A percentile compares a stretch with the other conserved stretches of the same genome.
Evolutionary conservation across 2,797 vertebrate genomes (phyloP).

Genomic region (Pseudochirops corinnae): DNA sequence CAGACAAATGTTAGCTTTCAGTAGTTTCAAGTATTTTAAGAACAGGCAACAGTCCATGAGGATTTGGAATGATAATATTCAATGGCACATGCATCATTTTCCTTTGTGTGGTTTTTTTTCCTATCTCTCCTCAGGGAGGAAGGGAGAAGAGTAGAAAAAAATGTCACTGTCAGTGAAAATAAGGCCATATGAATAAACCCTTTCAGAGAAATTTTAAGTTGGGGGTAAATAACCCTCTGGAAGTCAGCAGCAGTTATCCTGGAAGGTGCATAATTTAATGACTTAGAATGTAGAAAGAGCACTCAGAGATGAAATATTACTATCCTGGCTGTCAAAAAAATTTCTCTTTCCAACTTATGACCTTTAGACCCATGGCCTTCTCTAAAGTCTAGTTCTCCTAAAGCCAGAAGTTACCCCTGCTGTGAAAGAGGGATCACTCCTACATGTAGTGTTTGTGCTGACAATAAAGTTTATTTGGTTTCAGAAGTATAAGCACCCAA

Average conservation of each 20-base stretch:
- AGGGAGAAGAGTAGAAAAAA: conserved; percentile 74
- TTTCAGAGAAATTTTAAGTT: conserved; percentile 53
- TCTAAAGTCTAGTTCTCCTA: conserved; percentile 26
- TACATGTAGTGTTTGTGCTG: conserved; percentile 43
- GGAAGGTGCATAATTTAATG: conserved; percentile 54
- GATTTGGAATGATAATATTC: conserved; percentile 84
- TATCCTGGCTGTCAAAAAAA: conserved; percentile 12
- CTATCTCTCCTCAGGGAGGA: conserved; percentile 30
- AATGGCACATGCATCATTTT: conserved; percentile 86
- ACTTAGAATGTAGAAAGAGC: conserved; percentile 35
- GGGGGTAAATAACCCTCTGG: conserved; percentile 62
- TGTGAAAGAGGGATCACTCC: conserved; percentile 55
- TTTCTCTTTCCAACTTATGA: neutral
- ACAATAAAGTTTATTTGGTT: conserved; percentile 68
- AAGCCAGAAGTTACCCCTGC: conserved; percentile 28
- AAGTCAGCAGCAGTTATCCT: conserved; percentile 28
- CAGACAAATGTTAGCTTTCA: conserved; percentile 86
- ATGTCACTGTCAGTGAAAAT: conserved; percentile 71
- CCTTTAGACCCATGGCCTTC: neutral
- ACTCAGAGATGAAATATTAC: conserved; percentile 33
- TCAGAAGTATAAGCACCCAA: conserved; percentile 68
- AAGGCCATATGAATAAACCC: conserved; percentile 87
- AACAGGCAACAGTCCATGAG: conserved; percentile 85
- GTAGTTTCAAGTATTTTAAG: conserved; percentile 85
- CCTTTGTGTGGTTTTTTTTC: conserved; percentile 68